Base-by-base conservation (phyloP, 2,888 invertebrate genomes). In the Cepaea hortensis region DNA sequence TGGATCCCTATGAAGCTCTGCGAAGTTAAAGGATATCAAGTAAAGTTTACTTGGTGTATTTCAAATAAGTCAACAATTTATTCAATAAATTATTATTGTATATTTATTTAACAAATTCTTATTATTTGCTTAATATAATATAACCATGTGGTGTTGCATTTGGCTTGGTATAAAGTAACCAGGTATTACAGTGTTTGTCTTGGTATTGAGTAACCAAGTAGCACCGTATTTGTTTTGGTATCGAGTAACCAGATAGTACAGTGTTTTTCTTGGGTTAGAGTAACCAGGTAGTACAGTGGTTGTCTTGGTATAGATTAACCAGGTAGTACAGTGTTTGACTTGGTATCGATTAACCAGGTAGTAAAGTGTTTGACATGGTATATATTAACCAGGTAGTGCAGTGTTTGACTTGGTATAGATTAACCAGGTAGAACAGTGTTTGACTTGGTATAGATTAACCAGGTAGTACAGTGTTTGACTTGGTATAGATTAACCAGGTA, bases 1-100 rank as follows among this genome's bases (percentile, higher is more conserved):
- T n/a, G 20, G 75, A 84, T 75, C 46, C 75, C 35, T 62, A 35
- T 75, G 85, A 85, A 35, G 65, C 70, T 68, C 20, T 55, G 5
- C 23, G 35, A 79, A 79, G 79, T 70, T 70, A 70, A 85, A 46
- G 80, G 50, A 85, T 68, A 79, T 68, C 85, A 85, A 85, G 72
- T 70, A 61, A 62, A 80, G 76, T 72, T 65, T 85, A 72, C 35
- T 79, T 76, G 79, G 85, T 85, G 80, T 80, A 79, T 85, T 23
- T 82, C 70, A 72, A 20, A n/a, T 50, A 55, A 77, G 7, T n/a
- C 55, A 79, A 23, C 23, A 5, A 23, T 62, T 50, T 48, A 76
- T 50, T 50, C 18, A 76, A 15, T 68, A 18, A 68, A n/a, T n/a
- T 6, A 68, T 65, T 65, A 18, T 18, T 65, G 9, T 11, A 15